A percentile compares a stretch with the other conserved stretches of the same genome.
Conservation (phyloP, 1,140 invertebrate species). For the Drosophila athabasca region DNA sequence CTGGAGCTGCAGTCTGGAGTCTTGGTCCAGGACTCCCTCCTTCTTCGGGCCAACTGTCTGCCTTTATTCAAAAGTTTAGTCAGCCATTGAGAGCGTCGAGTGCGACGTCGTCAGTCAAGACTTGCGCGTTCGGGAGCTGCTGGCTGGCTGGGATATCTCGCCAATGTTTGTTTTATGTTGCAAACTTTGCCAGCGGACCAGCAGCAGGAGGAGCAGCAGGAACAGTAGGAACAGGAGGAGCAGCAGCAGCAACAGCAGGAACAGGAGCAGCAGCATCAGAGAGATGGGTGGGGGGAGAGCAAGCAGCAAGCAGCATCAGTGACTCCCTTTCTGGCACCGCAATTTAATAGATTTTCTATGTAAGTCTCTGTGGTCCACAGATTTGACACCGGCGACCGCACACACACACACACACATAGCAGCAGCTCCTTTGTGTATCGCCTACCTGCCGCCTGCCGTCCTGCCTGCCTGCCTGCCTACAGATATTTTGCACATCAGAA, state of each 20-base stretch:
- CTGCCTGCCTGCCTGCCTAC: constrained; percentile 52
- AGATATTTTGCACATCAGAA: constrained; percentile 79
- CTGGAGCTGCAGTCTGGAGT: constrained; percentile 14
- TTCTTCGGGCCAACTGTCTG: constrained; percentile 17
- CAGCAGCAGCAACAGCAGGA: no score
- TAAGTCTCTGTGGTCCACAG: constrained; percentile 72
- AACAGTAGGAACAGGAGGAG: no score
- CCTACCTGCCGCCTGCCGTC: constrained; percentile 19
- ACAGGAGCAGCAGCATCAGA: no score
- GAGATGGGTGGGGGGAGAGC: neutral
- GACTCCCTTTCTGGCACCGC: constrained; percentile 44
- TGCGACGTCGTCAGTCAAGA: constrained; percentile 70
- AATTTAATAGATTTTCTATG: constrained; percentile 81
- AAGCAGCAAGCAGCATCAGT: constrained; percentile 21
- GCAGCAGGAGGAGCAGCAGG: neutral
- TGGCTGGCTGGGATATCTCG: constrained; percentile 47
- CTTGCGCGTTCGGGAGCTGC: constrained; percentile 28
- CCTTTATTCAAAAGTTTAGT: constrained; percentile 80
- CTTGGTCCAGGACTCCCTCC: constrained; percentile 10
- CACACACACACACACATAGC: constrained; percentile 34
- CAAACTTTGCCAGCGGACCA: constrained; percentile 71
- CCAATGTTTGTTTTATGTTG: constrained; percentile 81
- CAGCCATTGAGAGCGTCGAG: constrained; percentile 71
- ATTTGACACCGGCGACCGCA: constrained; percentile 75
- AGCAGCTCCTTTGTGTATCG: constrained; percentile 37